A percentile compares a stretch with the other conserved stretches of the same genome.
These are phyloP conservation scores for Podiceps cristatus DNA, from an alignment of 2,113 vertebrate species.

Conservation along the genomic window DNA sequence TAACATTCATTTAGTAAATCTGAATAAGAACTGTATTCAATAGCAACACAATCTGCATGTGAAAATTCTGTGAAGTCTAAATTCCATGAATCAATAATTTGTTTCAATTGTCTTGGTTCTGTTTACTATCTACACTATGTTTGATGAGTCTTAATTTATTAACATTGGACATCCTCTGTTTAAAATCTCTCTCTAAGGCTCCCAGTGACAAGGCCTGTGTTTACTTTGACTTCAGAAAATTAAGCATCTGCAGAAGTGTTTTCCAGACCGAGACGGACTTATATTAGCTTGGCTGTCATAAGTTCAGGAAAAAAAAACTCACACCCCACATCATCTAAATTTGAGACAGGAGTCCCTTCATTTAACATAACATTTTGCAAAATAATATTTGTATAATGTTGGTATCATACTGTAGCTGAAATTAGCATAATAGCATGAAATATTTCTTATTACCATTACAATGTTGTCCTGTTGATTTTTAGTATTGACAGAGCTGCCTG, in stretches of 20 bases:
- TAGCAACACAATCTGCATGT: slow-evolving; percentile 30
- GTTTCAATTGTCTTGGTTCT: slow-evolving; percentile 25
- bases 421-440: neutral
- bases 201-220: neutral
- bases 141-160: neutral
- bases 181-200: neutral
- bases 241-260: neutral
- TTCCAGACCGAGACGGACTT: neutral
- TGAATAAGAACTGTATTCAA: slow-evolving; percentile 29
- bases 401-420: neutral
- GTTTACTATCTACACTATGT: neutral
- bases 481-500: slow-evolving; percentile 6
- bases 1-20: slow-evolving; percentile 59
- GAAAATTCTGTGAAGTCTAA: slow-evolving; percentile 21
- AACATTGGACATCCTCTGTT: neutral
- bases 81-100: slow-evolving; percentile 55
- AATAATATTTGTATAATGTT: neutral
- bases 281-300: neutral
- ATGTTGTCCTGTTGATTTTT: slow-evolving; percentile 51
- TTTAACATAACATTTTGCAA: neutral
- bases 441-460: neutral
- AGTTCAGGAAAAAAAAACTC: neutral
- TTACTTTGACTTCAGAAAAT: neutral
- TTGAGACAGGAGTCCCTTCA: neutral
- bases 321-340: neutral